phyloP scores from a whole-genome alignment of 2,797 vertebrate species.

The Buceros bicornis region DNA sequence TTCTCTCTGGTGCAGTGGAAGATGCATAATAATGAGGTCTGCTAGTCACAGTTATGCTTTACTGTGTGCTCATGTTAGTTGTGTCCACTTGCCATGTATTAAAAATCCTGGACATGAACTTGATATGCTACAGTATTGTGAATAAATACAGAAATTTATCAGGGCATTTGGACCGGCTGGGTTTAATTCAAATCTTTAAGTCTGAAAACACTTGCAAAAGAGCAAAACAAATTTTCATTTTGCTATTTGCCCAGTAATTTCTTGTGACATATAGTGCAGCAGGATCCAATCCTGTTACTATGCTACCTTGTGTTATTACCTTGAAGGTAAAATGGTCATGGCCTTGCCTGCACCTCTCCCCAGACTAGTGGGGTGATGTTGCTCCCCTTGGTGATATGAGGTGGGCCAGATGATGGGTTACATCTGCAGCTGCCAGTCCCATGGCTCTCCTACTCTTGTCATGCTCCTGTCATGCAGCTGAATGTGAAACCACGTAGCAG shows the following conservation, averaged over 20 bases:
- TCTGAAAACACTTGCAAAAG: not conserved
- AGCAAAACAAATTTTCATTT: not conserved
- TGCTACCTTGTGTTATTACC: accelerated
- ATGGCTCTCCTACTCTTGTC: not conserved
- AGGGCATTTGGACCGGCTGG: not conserved
- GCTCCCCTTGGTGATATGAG: accelerated
- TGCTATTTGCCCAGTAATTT: not conserved
- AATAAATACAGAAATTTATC: not conserved
- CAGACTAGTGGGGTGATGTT: not conserved
- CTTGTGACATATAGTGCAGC: not conserved
- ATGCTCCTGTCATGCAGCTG: accelerated
- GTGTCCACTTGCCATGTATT: not conserved
- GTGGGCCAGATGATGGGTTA: not conserved
- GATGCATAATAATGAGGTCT: not conserved
- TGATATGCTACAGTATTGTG: not conserved
- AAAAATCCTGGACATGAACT: not conserved
- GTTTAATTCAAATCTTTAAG: not conserved
- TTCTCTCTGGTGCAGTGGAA: not conserved
- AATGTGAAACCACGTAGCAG: not conserved
- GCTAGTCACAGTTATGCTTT: not conserved
- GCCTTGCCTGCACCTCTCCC: not conserved
- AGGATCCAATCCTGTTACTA: not conserved
- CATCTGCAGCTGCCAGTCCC: not conserved
- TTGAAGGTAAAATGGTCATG: accelerated
- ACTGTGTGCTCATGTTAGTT: not conserved